Base-by-base conservation (phyloP, 1,140 invertebrate species). In the Drosophila santomea region DNA sequence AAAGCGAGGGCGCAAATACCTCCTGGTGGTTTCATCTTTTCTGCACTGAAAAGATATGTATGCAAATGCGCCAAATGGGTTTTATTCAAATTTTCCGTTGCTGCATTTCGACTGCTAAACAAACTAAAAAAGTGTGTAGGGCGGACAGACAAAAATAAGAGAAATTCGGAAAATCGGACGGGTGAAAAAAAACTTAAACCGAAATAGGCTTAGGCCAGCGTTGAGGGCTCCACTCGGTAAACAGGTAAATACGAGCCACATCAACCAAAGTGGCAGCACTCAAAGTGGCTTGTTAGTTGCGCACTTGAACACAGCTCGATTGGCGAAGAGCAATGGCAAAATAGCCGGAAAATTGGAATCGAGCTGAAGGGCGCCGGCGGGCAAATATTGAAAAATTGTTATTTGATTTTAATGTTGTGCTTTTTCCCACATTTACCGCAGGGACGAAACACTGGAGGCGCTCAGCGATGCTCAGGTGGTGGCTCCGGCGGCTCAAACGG, bases 391-490 rank as follows among this genome's bases (percentile, higher is more conserved):
- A 69, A 63, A 78, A 78, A 71, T 62, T 78, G 58, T 71, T 78
- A 78, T 77, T 75, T 82, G 43, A 68, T 68, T 75, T 67, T 60
- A 57, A 55, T 56, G 57, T 51, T 66, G 35, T 41, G 45, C 59
- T 36, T 58, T 48, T 55, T 3, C 23, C 43, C 43, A 38, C 48
- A 7, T 44, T 15, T 63, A 55, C 39, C 54, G 6, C 43, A 95
- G 98, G 43, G 98, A 99, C 92, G 97, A 98, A 92, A 98, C 98
- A 0, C 93, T 99, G 44, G 97, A 98, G 91, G 97, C 98, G 2
- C 93, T 99, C 1, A 97, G 97, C 41, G 99, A 99, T 92, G 98
- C 97, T 2, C 96, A 97, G 92, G 97, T 97, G 32, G 97, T 98
- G 1, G 97, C 98, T 4, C 98, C 98, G 0, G 95, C 98, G 20